phyloP scores from a whole-genome alignment of 2,797 vertebrate species.

The Apodemus agrarius region DNA sequence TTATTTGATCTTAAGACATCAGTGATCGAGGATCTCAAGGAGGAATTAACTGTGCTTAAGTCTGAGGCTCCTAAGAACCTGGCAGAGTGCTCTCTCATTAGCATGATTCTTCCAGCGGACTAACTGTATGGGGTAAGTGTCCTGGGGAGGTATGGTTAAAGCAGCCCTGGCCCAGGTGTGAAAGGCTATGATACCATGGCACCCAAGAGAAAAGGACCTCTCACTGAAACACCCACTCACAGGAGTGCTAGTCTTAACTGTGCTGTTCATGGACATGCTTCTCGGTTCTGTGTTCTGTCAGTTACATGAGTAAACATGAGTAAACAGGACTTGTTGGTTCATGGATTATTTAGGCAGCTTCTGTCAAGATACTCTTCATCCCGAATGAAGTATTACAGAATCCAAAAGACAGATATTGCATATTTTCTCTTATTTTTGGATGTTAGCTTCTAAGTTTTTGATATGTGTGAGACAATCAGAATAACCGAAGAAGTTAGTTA shows the following conservation, averaged over 20 bases:
- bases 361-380: background rate
- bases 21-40: constrained; percentile 82
- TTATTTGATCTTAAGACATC: constrained; percentile 85
- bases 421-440: background rate
- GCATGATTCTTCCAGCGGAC: constrained; percentile 75
- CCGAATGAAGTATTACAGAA: background rate
- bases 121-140: constrained; percentile 71
- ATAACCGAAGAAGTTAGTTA: background rate
- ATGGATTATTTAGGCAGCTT: background rate
- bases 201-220: constrained; percentile 58
- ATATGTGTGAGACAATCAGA: background rate
- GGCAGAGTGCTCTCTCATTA: constrained; percentile 78
- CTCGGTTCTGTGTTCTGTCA: background rate
- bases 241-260: background rate
- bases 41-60: constrained; percentile 86
- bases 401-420: background rate
- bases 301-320: background rate
- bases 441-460: background rate
- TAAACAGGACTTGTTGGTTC: rapidly evolving
- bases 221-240: background rate
- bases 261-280: background rate
- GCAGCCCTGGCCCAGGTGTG: background rate
- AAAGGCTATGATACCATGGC: background rate
- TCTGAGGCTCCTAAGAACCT: constrained; percentile 83
- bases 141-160: constrained; percentile 39